Percentiles rank a stretch among this genome's conserved stretches.
phyloP scores from a whole-genome alignment of 2,113 vertebrate genomes.

The Corythoichthys intestinalis region DNA sequence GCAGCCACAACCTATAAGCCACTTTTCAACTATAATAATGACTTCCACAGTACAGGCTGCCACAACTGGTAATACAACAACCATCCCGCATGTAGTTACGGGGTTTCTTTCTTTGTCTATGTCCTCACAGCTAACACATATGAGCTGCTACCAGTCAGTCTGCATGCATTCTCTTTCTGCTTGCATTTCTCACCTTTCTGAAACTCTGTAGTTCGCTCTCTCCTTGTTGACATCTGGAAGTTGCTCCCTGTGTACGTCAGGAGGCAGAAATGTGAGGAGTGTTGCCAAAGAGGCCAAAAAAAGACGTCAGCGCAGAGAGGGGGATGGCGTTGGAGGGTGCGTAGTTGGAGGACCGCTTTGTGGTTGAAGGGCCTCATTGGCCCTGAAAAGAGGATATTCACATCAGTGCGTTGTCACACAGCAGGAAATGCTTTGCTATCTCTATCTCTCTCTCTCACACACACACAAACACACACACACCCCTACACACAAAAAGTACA shows the following conservation, averaged over 20 bases:
- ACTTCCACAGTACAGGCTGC: conserved; percentile 44
- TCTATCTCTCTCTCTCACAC: conserved; percentile 3
- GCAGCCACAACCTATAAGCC: conserved; percentile 5
- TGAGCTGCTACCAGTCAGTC: conserved; percentile 3
- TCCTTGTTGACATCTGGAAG: conserved; percentile 37
- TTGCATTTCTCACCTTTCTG: conserved; percentile 4
- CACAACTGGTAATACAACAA: too few relatives aligned
- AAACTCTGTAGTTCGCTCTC: conserved; percentile 5
- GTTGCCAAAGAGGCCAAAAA: conserved; percentile 14
- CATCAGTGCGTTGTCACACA: conserved; percentile 44
- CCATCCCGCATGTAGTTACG: too few relatives aligned
- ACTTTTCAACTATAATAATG: conserved; percentile 42
- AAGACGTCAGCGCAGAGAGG: conserved; percentile 16
- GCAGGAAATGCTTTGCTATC: conserved; percentile 52
- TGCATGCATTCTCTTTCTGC: conserved; percentile 2
- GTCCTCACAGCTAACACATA: too few relatives aligned
- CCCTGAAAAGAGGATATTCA: conserved; percentile 41
- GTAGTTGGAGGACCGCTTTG: neutral
- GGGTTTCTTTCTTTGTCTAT: conserved; percentile 3
- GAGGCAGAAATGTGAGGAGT: conserved; percentile 37
- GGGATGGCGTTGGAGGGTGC: too few relatives aligned
- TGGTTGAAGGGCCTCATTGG: neutral
- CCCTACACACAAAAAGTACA: conserved; percentile 1
- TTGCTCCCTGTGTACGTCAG: conserved; percentile 17
- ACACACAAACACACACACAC: conserved; percentile 1